These are phyloP conservation scores for Quiscalus mexicanus DNA, from an alignment of 2,113 vertebrate species.

Conservation along the genomic window DNA sequence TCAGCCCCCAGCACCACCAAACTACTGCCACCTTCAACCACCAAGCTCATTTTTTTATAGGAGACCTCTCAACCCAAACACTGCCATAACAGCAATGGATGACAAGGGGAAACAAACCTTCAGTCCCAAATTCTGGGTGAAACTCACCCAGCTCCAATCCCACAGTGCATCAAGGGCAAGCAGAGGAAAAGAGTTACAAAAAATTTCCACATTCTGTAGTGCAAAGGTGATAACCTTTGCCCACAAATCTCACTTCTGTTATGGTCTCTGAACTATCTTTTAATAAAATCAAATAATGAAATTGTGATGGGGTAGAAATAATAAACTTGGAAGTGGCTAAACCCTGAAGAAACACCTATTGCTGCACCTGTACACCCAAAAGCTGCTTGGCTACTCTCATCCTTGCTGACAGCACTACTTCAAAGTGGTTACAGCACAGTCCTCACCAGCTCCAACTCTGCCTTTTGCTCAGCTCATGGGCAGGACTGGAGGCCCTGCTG, in stretches of 20 bases:
- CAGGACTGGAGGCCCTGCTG: background rate
- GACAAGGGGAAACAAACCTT: background rate
- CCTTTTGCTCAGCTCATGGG: background rate
- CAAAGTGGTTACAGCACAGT: fast-evolving
- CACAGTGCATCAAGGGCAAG: background rate
- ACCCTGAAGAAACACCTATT: background rate
- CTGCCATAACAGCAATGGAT: background rate
- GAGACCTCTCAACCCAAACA: background rate
- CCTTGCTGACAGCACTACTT: background rate
- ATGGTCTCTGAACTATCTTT: background rate
- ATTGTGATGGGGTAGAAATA: fast-evolving
- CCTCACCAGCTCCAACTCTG: background rate
- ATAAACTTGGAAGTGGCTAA: background rate
- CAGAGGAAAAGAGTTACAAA: background rate
- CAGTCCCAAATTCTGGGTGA: too few species aligned
- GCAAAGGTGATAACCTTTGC: background rate
- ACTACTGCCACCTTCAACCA: background rate
- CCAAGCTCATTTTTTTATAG: fast-evolving
- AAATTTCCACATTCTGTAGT: background rate
- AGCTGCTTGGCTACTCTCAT: background rate
- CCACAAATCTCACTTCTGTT: background rate
- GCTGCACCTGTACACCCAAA: fast-evolving
- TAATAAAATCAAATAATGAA: background rate
- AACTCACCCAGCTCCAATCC: background rate
- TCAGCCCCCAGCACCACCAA: background rate